phyloP scores from a whole-genome alignment of 1,140 invertebrate species.

The Heterodera carotae region DNA sequence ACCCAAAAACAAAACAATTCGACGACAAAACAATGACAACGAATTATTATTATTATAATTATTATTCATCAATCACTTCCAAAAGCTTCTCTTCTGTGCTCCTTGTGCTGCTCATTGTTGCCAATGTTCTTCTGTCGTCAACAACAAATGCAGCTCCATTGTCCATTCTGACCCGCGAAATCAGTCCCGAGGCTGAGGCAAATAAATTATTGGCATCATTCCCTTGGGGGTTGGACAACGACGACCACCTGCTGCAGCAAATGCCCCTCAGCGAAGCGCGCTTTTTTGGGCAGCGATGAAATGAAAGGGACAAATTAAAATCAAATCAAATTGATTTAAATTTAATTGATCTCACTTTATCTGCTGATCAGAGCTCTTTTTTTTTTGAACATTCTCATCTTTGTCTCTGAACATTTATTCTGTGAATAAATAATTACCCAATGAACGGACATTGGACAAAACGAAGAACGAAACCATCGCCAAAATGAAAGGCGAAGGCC shows the following conservation, averaged over 20 bases:
- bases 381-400: not conserved
- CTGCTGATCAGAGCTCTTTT: too few relatives aligned
- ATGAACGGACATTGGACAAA: too few relatives aligned
- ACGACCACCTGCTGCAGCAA: too few relatives aligned
- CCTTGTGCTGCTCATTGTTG: not conserved
- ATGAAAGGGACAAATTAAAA: too few relatives aligned
- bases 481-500: too few relatives aligned
- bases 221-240: not conserved
- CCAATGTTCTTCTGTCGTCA: not conserved
- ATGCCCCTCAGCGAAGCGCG: not conserved
- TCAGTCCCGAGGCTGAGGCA: not conserved
- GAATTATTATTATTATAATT: not conserved
- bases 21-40: too few relatives aligned
- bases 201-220: not conserved
- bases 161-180: not conserved
- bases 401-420: not conserved
- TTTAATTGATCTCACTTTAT: too few relatives aligned
- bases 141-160: not conserved
- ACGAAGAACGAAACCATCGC: too few relatives aligned
- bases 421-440: too few relatives aligned
- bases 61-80: not conserved
- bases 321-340: too few relatives aligned
- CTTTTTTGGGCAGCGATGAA: not conserved
- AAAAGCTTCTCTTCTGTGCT: not conserved
- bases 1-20: too few relatives aligned